Base-by-base conservation (phyloP, 2,888 invertebrate genomes). In the Drosophila mayaguana region DNA sequence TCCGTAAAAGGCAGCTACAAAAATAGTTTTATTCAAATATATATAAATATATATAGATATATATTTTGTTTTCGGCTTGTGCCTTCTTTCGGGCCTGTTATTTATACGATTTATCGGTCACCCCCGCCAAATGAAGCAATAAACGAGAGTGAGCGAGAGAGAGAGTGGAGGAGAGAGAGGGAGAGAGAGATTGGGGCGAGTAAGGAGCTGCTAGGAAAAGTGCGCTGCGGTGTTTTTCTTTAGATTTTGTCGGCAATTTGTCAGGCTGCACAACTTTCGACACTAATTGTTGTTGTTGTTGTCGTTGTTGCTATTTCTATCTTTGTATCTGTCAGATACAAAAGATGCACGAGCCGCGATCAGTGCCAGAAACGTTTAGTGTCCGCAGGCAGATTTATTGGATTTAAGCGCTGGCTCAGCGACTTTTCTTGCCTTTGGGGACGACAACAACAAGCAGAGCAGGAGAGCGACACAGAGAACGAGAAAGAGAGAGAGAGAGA, bases 351-450 rank as follows among this genome's bases (percentile, higher is more conserved):
- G 63, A 59, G 48, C 72, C 54, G 65, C 72, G 80, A 85, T 85
- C 84, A 79, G 75, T 79, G 88, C 69, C 84, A 74, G 60, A 75
- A 78, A 68, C 84, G 87, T 81, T 83, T 83, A 86, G 55, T 70
- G 69, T 83, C 74, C 63, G 43, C 53, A 28, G 32, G 36, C 51
- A 80, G 85, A 84, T 85, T 83, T 80, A 75, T 82, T 69, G 69
- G 64, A 74, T 76, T 76, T 51, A 46, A 63, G 56, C 36, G 75
- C 75, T 64, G 60, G 63, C 61, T 63, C 51, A 56, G 60, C 74
- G 59, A 53, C 38, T 40, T 45, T 45, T 60, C 34, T 34, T 71
- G 50, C 46, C 63, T 36, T 68, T 57, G 67, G 66, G 69, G 38
- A 40, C 72, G 67, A 67, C 42, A 55, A 20, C 43, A 43, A 43